Evolutionary conservation across 2,797 vertebrate species (phyloP).

Genomic region (Anguilla anguilla): DNA sequence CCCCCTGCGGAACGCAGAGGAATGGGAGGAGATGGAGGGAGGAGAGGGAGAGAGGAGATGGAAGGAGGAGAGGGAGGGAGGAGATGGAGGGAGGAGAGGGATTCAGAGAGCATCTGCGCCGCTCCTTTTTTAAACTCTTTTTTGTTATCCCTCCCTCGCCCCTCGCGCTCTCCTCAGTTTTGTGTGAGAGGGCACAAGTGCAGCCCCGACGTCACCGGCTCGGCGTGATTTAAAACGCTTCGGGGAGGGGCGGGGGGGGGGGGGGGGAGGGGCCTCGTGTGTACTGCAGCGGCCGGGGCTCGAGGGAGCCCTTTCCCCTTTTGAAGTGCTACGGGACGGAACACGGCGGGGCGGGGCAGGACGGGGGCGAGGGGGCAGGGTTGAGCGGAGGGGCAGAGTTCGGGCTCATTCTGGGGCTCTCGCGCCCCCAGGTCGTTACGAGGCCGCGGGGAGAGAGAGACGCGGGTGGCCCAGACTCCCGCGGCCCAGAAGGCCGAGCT

Average conservation of each 20-base stretch:
- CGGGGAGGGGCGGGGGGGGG: too few relatives aligned
- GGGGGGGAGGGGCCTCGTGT: too few relatives aligned
- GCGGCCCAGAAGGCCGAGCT: neutral
- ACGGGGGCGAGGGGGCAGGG: too few relatives aligned
- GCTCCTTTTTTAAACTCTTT: neutral
- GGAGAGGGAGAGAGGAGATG: neutral
- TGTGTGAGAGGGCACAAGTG: neutral
- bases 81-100: neutral
- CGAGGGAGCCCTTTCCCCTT: neutral
- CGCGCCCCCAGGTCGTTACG: neutral
- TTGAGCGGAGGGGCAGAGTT: neutral
- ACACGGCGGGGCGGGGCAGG: neutral
- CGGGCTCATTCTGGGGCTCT: neutral
- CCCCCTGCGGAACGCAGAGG: neutral
- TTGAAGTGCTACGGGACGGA: neutral
- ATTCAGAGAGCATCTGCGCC: neutral
- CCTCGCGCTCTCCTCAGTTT: neutral
- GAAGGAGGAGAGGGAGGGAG: neutral
- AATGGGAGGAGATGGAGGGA: neutral
- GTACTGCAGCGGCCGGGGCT: neutral
- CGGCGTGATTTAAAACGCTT: neutral
- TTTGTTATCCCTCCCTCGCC: neutral
- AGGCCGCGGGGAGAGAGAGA: neutral
- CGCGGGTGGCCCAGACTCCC: too few relatives aligned
- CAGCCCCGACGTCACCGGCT: neutral